Evolutionary conservation across 1,140 invertebrate genomes (phyloP).

Genomic region (Epicauta chinensis): DNA sequence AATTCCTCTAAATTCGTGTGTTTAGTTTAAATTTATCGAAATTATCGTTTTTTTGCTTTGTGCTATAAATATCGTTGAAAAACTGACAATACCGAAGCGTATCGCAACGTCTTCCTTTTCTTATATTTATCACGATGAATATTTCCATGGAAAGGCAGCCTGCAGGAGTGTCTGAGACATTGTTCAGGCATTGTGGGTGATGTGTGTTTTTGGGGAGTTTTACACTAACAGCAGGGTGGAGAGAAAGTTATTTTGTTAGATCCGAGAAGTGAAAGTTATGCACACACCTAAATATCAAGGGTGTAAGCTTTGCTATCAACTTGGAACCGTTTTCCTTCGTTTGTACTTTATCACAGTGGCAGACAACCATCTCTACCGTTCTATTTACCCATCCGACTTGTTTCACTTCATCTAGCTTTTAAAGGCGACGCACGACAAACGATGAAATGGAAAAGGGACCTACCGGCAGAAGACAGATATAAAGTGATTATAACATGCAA

Average conservation of each 20-base stretch:
- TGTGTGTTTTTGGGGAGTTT: too few species aligned
- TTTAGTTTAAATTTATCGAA: too few species aligned
- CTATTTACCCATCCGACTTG: too few species aligned
- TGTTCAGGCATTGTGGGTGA: too few species aligned
- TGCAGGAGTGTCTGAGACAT: neutral
- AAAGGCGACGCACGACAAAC: constrained; percentile 5
- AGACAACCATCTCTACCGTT: too few species aligned
- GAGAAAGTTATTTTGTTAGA: constrained; percentile 14
- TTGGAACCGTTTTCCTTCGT: constrained; percentile 6
- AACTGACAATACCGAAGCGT: too few species aligned
- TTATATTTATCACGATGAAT: constrained; percentile 11
- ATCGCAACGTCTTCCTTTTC: too few species aligned
- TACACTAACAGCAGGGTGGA: too few species aligned
- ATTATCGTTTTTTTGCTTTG: too few species aligned
- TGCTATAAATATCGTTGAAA: too few species aligned
- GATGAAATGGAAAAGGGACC: neutral
- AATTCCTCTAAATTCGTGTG: too few species aligned
- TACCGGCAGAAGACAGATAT: too few species aligned
- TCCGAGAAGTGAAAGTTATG: constrained; percentile 13
- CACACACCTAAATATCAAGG: constrained; percentile 15
- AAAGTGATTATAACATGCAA: constrained; percentile 5
- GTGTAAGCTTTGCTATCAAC: constrained; percentile 11
- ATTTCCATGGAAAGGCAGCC: constrained; percentile 6
- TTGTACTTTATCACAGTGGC: constrained; percentile 7
- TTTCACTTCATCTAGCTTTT: constrained; percentile 13